A percentile compares a stretch with the other conserved stretches of the same genome.
Evolutionary conservation across 1,140 invertebrate genomes (phyloP).

Genomic region (Ooceraea biroi): DNA sequence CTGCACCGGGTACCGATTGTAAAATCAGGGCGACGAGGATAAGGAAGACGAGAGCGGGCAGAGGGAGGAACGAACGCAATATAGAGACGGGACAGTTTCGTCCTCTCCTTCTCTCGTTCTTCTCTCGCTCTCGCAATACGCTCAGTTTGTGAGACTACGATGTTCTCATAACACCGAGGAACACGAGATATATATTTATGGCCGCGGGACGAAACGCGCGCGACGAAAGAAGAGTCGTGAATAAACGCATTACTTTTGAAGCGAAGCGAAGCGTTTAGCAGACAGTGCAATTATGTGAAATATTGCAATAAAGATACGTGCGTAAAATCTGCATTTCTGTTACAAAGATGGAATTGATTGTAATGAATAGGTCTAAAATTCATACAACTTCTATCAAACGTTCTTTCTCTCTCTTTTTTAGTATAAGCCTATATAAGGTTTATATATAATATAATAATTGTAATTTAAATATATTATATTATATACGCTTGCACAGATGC

Average conservation of each 20-base stretch:
- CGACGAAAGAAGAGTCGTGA: slow-evolving; percentile 54
- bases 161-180: slow-evolving; percentile 62
- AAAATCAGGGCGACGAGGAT: slow-evolving; percentile 67
- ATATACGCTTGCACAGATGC: no score
- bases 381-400: neutral
- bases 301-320: neutral
- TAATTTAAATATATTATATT: no score
- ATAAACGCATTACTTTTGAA: slow-evolving; percentile 64
- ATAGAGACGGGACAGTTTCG: slow-evolving; percentile 62
- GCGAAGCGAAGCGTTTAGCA: slow-evolving; percentile 9
- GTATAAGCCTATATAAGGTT: neutral
- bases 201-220: slow-evolving; percentile 60
- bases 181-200: slow-evolving; percentile 69
- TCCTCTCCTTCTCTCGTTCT: slow-evolving; percentile 40
- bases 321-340: neutral
- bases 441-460: neutral
- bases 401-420: neutral
- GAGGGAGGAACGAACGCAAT: slow-evolving; percentile 62
- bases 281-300: neutral
- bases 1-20: slow-evolving; percentile 74
- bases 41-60: slow-evolving; percentile 25
- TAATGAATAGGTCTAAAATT: neutral
- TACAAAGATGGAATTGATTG: neutral
- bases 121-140: slow-evolving; percentile 44
- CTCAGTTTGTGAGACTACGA: slow-evolving; percentile 61